Evolutionary conservation across 2,113 vertebrate species (phyloP).

Genomic region (Leucosticte australis): DNA sequence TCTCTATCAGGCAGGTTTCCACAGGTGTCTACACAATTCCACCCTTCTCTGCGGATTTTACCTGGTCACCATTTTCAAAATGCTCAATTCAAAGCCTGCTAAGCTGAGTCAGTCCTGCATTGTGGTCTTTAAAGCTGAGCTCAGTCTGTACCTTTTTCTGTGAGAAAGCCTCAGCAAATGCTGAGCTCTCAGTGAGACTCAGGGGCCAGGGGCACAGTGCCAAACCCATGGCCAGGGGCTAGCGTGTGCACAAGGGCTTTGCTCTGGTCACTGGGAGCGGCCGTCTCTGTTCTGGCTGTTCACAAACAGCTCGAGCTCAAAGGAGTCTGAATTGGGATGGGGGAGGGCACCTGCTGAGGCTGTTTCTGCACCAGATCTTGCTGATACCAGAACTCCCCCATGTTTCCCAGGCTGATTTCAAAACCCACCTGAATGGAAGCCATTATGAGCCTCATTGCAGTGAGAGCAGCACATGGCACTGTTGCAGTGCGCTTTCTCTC

Average conservation of each 20-base stretch:
- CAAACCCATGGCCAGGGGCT: fast-evolving
- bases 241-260: fast-evolving
- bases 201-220: fast-evolving
- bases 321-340: background rate
- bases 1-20: too few species aligned
- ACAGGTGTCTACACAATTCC: background rate
- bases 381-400: background rate
- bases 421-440: background rate
- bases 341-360: background rate
- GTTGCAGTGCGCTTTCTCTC: background rate
- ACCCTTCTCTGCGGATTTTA: background rate
- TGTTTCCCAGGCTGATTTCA: background rate
- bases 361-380: background rate
- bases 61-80: background rate
- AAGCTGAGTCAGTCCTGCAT: background rate
- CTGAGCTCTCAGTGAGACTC: background rate
- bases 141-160: background rate
- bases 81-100: background rate
- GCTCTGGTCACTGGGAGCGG: background rate
- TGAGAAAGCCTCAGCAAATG: background rate
- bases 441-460: background rate
- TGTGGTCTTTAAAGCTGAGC: background rate
- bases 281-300: fast-evolving
- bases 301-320: background rate
- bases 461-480: fast-evolving